phyloP scores from a whole-genome alignment of 2,113 vertebrate genomes.

The Ctenodactylus gundi region DNA sequence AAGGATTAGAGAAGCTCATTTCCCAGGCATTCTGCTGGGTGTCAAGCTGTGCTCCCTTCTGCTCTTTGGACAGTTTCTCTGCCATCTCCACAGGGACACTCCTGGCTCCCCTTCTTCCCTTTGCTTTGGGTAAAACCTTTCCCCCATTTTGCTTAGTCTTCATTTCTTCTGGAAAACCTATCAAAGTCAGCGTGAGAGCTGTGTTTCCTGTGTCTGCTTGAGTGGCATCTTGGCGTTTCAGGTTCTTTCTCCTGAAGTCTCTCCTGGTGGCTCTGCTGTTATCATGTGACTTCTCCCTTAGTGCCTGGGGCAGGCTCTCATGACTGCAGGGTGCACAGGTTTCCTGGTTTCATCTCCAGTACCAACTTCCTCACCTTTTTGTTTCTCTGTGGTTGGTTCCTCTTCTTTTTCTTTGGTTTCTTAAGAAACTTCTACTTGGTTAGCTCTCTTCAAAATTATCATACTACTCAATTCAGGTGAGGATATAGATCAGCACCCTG shows the following conservation, averaged over 20 bases:
- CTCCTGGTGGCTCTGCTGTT: slow-evolving; percentile 90
- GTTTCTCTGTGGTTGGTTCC: slow-evolving; percentile 88
- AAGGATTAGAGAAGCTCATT: slow-evolving; percentile 91
- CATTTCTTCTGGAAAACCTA: slow-evolving; percentile 91
- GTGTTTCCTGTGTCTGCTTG: slow-evolving; percentile 91
- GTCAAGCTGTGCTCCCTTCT: slow-evolving; percentile 89
- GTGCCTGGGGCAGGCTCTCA: slow-evolving; percentile 82
- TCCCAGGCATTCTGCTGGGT: slow-evolving; percentile 91
- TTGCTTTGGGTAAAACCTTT: slow-evolving; percentile 93
- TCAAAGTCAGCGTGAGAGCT: slow-evolving; percentile 92
- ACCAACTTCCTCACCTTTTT: slow-evolving; percentile 89
- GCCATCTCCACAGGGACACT: slow-evolving; percentile 87
- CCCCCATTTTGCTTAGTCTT: slow-evolving; percentile 94
- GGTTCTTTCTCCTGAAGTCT: slow-evolving; percentile 91
- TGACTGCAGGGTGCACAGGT: slow-evolving; percentile 81
- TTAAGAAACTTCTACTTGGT: slow-evolving; percentile 99
- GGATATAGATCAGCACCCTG: no score
- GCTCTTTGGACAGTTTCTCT: slow-evolving; percentile 91
- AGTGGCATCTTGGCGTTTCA: slow-evolving; percentile 86
- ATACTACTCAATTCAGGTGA: no score
- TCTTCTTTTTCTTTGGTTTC: slow-evolving; percentile 95
- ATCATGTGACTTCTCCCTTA: slow-evolving; percentile 92
- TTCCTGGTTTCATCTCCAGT: slow-evolving; percentile 89
- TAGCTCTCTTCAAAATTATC: no score
- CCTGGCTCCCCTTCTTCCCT: slow-evolving; percentile 91